Evolutionary conservation across 1,140 invertebrate species (phyloP).

Genomic region (Gyrodactylus salaris): DNA sequence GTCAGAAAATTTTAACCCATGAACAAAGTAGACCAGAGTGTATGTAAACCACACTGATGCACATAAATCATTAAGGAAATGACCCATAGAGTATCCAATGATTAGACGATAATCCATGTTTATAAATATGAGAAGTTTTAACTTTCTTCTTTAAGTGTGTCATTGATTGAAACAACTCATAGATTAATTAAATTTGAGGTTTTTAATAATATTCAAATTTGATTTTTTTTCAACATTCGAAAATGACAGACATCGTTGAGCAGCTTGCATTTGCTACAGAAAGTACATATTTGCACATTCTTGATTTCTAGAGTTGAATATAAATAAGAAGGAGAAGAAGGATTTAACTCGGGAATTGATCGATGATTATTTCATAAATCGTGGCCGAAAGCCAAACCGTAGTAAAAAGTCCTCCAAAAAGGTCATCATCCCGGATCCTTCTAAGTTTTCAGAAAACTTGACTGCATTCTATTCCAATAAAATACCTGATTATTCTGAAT

Average conservation of each 20-base stretch:
- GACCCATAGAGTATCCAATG: not conserved
- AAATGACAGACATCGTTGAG: not conserved
- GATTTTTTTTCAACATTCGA: not conserved
- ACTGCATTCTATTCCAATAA: not conserved
- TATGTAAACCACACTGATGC: not conserved
- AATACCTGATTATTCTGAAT: not conserved
- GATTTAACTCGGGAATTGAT: not conserved
- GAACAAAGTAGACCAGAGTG: not conserved
- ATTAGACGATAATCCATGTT: too few relatives aligned
- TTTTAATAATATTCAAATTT: not conserved
- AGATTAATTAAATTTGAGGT: not conserved
- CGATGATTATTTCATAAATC: not conserved
- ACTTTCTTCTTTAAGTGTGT: too few relatives aligned
- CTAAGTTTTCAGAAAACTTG: not conserved
- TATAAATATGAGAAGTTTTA: too few relatives aligned
- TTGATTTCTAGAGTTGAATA: not conserved
- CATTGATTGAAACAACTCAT: too few relatives aligned
- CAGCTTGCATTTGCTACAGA: not conserved
- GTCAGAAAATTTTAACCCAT: not conserved
- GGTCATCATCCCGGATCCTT: not conserved
- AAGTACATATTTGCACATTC: not conserved
- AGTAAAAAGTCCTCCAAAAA: not conserved
- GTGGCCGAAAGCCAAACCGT: not conserved
- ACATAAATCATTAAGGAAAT: constrained; percentile 5
- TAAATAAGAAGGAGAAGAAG: not conserved